Base-by-base conservation (phyloP, 30 jellyfish, hydroid and myxozoan genomes). In the Hydractinia symbiolongicarpus region DNA sequence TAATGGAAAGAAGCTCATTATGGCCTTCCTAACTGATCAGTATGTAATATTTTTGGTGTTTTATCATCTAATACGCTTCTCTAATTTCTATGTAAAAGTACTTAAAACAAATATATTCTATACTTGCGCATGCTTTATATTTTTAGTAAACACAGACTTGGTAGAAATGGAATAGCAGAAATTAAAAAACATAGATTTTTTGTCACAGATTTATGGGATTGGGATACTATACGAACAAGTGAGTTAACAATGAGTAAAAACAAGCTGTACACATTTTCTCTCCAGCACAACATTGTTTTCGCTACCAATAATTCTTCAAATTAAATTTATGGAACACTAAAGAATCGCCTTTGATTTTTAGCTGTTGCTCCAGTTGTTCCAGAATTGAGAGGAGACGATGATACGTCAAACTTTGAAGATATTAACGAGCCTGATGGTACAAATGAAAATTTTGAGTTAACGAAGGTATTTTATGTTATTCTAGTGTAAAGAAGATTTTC, bases 331-430 rank as follows among this genome's bases (percentile, higher is more conserved):
- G 50, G 19, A 1, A 2, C 1, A 20, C 4, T 1, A 67, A 20
- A 13, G 19, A 13, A 13, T 76, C 17, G 5, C 84, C 17, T 56
- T 13, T 51, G 1, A 50, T 11, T 54, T 76, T 10, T 73, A 91
- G 98, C 96, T 67, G 96, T 84, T 55, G 97, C 99, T 9, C 99
- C 99, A 15, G 96, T 94, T 55, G 97, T 94, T 4, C 97, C 97
- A 15, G 99, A 94, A 55, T 66, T 88, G 10, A 44, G 61, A 5
- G 89, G 96, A 7, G 99, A 94, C 78, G 97, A 81, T 11, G 99
- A 94, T 64, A 94, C 99, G 8, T 88, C 97, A n/a, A 88, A 89
- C 73, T 94, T 94, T 55, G 97, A 88, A 55, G 95, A 84, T 44
- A 93, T 88, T 56, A 82, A 90, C 6, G 95, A 93, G 54, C 96